These are phyloP conservation scores for Hylyphantes graminicola DNA, from an alignment of 1,140 invertebrate genomes.

Conservation along the genomic window DNA sequence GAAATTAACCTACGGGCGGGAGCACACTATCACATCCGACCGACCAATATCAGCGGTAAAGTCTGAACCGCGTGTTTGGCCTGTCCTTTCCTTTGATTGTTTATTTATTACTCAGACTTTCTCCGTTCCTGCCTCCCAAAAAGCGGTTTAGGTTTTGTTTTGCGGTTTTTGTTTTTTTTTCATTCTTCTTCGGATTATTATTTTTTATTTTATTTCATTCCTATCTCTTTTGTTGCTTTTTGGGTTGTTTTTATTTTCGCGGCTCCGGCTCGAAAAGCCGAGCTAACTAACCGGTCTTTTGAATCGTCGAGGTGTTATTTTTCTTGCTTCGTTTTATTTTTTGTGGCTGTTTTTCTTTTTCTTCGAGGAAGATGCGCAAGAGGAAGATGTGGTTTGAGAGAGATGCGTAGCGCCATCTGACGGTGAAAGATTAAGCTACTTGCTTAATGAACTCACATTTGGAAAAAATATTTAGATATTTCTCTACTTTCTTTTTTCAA, in stretches of 20 bases:
- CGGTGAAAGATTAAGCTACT: neutral
- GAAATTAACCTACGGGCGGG: slow-evolving; percentile 30
- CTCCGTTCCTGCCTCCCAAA: neutral
- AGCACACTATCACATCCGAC: slow-evolving; percentile 12
- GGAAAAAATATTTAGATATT: no score
- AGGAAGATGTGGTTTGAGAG: neutral
- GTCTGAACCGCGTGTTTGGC: slow-evolving; percentile 10
- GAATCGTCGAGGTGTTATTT: slow-evolving; percentile 38
- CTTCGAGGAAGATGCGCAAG: neutral
- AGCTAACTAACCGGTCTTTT: slow-evolving; percentile 43
- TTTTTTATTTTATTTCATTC: slow-evolving; percentile 14
- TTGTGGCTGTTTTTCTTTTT: slow-evolving; percentile 15
- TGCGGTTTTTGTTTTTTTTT: slow-evolving; percentile 10
- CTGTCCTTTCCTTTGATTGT: slow-evolving; percentile 22
- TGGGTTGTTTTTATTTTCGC: slow-evolving; percentile 4
- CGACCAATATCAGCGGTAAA: slow-evolving; percentile 1
- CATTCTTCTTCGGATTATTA: slow-evolving; percentile 20
- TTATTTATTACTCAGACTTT: slow-evolving; percentile 55
- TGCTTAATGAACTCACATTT: no score
- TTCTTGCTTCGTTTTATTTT: slow-evolving; percentile 31
- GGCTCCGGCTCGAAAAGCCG: neutral
- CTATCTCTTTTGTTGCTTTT: neutral
- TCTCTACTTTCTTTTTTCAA: no score
- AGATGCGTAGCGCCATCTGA: slow-evolving; percentile 34
- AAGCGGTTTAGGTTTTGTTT: slow-evolving; percentile 39